A percentile compares a stretch with the other conserved stretches of the same genome.
Evolutionary conservation across 2,888 invertebrate species (phyloP).

Genomic region (Oscheius myriophilus): DNA sequence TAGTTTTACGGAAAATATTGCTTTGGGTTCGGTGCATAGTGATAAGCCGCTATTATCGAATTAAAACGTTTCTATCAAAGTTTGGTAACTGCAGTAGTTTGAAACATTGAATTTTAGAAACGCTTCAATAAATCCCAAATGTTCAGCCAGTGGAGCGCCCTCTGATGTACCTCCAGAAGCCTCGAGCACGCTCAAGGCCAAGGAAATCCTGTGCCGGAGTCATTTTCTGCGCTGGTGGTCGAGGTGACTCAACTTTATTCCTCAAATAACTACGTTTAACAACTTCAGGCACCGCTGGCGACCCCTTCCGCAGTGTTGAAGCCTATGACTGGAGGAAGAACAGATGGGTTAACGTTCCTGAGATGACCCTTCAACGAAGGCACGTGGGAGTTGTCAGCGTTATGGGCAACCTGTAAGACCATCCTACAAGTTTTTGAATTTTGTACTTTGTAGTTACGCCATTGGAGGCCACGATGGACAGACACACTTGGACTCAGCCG

Average conservation of each 20-base stretch:
- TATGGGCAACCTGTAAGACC: constrained; percentile 67
- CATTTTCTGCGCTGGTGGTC: constrained; percentile 75
- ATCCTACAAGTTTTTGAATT: neutral
- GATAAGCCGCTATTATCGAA: no score
- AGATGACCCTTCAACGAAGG: constrained; percentile 72
- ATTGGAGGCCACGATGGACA: constrained; percentile 75
- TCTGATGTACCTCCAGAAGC: neutral
- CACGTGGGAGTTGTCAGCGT: constrained; percentile 74
- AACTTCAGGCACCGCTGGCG: constrained; percentile 70
- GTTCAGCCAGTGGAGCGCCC: constrained; percentile 23
- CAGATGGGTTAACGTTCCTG: constrained; percentile 73
- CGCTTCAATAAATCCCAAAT: no score
- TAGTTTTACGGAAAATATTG: no score
- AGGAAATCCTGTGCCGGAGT: constrained; percentile 74
- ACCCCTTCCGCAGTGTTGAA: constrained; percentile 73
- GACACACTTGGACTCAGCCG: constrained; percentile 73
- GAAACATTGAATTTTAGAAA: no score
- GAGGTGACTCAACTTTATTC: constrained; percentile 65
- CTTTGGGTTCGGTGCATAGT: no score
- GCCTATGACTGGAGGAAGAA: constrained; percentile 73
- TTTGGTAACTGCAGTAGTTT: no score
- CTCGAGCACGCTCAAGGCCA: constrained; percentile 58
- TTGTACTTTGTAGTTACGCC: constrained; percentile 70
- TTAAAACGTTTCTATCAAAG: no score
- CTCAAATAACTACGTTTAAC: neutral